Percentiles rank a stretch among this genome's conserved stretches.
These are phyloP conservation scores for Drosophila micromelanica DNA, from an alignment of 1,140 invertebrate species.

Conservation along the genomic window DNA sequence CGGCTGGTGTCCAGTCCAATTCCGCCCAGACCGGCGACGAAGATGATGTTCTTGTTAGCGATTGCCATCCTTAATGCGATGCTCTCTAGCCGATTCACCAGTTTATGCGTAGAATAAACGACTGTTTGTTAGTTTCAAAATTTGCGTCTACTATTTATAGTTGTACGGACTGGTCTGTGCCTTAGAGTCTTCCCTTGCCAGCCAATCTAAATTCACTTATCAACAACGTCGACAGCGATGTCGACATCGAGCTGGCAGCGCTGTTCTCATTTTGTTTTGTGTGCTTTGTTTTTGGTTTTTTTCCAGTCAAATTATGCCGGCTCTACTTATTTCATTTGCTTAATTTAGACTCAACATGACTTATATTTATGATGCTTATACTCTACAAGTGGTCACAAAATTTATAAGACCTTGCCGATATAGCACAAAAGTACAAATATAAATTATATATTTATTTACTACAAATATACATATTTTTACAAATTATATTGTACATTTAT, in stretches of 20 bases:
- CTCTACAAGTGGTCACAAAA: neutral
- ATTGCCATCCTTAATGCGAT: constrained; percentile 52
- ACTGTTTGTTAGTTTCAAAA: constrained; percentile 26
- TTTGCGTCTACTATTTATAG: constrained; percentile 60
- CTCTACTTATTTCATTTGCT: constrained; percentile 43
- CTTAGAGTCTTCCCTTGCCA: constrained; percentile 32
- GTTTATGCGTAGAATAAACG: constrained; percentile 19
- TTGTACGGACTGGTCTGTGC: constrained; percentile 25
- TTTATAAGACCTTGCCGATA: too few species aligned
- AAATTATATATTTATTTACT: too few species aligned
- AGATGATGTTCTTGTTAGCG: constrained; percentile 75
- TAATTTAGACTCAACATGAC: constrained; percentile 14
- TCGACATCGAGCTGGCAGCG: neutral
- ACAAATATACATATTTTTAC: too few species aligned
- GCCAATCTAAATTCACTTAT: constrained; percentile 31
- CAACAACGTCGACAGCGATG: constrained; percentile 6
- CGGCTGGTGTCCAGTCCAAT: constrained; percentile 74
- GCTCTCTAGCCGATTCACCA: constrained; percentile 34
- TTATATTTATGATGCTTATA: neutral
- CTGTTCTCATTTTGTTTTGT: constrained; percentile 2
- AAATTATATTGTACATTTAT: too few species aligned
- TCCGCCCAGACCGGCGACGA: constrained; percentile 75
- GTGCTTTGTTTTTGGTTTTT: constrained; percentile 22
- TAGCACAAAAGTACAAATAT: too few species aligned
- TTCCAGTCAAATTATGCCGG: constrained; percentile 20